Conservation (phyloP, 2,888 invertebrate genomes). For the Heliconius charithonia region DNA sequence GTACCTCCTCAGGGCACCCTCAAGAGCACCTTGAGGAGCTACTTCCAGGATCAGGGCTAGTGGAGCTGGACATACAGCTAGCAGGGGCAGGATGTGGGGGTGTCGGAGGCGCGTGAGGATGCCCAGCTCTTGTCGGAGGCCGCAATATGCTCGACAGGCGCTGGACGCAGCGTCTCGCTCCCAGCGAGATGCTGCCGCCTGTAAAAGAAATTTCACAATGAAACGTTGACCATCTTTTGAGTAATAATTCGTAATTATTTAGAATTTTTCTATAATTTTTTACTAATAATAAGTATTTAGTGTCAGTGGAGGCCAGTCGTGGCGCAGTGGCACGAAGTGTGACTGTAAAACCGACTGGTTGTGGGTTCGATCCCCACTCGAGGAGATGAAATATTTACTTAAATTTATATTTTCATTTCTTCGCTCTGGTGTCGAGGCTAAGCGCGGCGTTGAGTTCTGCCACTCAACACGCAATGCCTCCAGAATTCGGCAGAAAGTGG, state of each 20-base stretch:
- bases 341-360: no score
- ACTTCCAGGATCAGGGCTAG: slow-evolving; percentile 94
- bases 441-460: no score
- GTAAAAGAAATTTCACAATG: slow-evolving; percentile 13
- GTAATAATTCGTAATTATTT: neutral
- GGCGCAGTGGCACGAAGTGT: no score
- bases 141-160: slow-evolving; percentile 98
- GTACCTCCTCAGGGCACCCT: slow-evolving; percentile 92
- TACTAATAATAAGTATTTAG: no score
- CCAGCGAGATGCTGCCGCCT: slow-evolving; percentile 94
- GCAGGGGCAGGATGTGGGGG: slow-evolving; percentile 95
- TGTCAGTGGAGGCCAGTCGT: no score
- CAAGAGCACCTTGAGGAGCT: slow-evolving; percentile 96
- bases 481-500: no score
- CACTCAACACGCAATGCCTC: no score
- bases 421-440: no score
- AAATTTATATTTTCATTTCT: no score
- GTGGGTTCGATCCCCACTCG: no score
- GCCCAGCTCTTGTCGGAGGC: slow-evolving; percentile 96
- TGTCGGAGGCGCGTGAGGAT: slow-evolving; percentile 94
- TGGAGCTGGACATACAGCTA: slow-evolving; percentile 95
- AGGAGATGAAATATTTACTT: no score
- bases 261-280: no score
- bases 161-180: slow-evolving; percentile 95
- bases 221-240: neutral